Evolutionary conservation across 1,140 invertebrate genomes (phyloP).

Genomic region (Trinorchestia longiramus): DNA sequence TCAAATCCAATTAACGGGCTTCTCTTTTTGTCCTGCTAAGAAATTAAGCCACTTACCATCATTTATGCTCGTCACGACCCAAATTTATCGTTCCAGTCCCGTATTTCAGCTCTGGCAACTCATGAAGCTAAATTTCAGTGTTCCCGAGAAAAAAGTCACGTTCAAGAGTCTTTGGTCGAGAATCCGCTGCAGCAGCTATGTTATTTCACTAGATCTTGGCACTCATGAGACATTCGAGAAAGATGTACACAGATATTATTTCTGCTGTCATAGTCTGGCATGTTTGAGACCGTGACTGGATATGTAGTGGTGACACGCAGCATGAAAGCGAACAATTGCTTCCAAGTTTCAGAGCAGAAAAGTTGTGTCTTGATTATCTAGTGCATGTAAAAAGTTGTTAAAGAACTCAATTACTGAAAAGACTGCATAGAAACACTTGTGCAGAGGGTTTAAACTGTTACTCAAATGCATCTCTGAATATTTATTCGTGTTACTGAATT

Average conservation of each 20-base stretch:
- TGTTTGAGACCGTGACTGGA: background rate
- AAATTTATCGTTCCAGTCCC: constrained; percentile 15
- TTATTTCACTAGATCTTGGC: constrained; percentile 24
- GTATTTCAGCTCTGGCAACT: background rate
- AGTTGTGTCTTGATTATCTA: background rate
- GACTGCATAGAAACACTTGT: background rate
- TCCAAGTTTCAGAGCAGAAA: background rate
- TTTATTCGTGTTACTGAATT: background rate
- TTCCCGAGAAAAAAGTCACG: background rate
- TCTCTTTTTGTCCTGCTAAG: background rate
- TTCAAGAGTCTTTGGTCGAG: background rate
- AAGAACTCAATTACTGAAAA: background rate
- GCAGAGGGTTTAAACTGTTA: background rate
- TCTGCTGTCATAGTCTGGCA: background rate
- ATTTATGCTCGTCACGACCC: constrained; percentile 19
- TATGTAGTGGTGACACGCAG: background rate
- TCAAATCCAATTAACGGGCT: constrained; percentile 38
- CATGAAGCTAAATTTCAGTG: background rate
- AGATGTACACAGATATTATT: background rate
- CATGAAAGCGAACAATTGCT: background rate
- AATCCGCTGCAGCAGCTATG: background rate
- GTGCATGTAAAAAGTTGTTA: background rate
- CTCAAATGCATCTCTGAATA: background rate
- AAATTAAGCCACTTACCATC: constrained; percentile 16
- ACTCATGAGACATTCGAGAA: background rate